Base-by-base conservation (phyloP, 2,113 vertebrate species). In the Corythornis madagascariensis region DNA sequence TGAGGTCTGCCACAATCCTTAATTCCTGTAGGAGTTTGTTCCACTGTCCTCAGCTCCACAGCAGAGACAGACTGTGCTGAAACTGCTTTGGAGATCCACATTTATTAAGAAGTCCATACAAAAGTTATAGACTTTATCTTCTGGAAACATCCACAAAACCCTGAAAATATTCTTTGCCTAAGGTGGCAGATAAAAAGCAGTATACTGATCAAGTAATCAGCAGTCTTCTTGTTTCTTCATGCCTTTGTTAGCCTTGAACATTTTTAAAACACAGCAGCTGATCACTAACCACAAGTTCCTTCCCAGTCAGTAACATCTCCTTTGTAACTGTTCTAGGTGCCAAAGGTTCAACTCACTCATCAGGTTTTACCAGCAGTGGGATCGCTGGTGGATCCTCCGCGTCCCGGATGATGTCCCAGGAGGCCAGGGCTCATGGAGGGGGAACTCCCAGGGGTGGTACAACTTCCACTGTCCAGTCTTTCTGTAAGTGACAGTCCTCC, bases 391-490 rank as follows among this genome's bases (percentile, higher is more conserved):
- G 43, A 45, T 45, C 43, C 43, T 45, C 43, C 11, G 43, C 43
- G 43, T 10, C 43, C 43, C 43, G 43, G 10, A 45, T 45, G 43
- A 45, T 45, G 43, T 45, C 43, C 43, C 43, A 45, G 43, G 94
- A 95, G 87, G 84, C 92, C 60, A 61, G 3, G 26, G 2, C 67
- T 57, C 17, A 92, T 0, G 89, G 92, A 29, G 95, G 96, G 28
- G 74, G 16, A 92, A 75, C 4, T 74, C 96, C 95, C 82, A 79
- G 43, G 9, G 95, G 95, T 0, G 60, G 95, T 29, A 96, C 96
- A 40, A 95, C 94, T 77, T 42, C 96, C 67, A 92, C 78, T 17
- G 72, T 92, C 67, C 91, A 77, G 61, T 96, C 96, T 55, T 40
- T 96, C 52, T 50, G 94, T 96, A 86, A 96, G 94, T 92, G n/a